Conservation (phyloP, 2,113 vertebrate species). For the Oreochromis spilurus region DNA sequence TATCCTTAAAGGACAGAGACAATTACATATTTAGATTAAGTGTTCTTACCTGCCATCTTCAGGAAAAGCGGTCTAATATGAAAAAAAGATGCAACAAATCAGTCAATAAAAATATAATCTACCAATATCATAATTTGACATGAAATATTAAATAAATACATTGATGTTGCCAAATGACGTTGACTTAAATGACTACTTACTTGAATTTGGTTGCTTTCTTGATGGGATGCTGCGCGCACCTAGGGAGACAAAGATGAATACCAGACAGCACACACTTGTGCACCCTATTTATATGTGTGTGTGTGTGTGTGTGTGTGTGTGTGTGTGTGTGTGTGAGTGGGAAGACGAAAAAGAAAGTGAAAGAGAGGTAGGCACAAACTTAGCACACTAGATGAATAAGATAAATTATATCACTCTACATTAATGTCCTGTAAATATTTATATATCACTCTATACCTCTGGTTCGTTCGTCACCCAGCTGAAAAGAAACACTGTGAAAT, state of each 20-base stretch:
- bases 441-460: too few relatives aligned
- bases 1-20: neutral
- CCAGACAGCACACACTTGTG: neutral
- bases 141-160: neutral
- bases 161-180: neutral
- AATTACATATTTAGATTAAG: neutral
- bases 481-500: too few relatives aligned
- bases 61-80: neutral
- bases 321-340: neutral
- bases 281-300: neutral
- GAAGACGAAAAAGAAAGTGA: neutral
- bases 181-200: neutral
- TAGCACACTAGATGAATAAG: neutral
- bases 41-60: neutral
- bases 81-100: neutral
- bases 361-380: neutral
- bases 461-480: too few relatives aligned
- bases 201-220: neutral
- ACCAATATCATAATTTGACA: neutral
- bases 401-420: neutral
- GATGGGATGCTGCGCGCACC: rapidly evolving
- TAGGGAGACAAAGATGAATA: neutral
- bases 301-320: neutral
- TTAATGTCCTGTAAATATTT: too few relatives aligned
- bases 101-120: neutral